Conservation (phyloP, 2,888 invertebrate genomes). For the Scaptomyza reducta region DNA sequence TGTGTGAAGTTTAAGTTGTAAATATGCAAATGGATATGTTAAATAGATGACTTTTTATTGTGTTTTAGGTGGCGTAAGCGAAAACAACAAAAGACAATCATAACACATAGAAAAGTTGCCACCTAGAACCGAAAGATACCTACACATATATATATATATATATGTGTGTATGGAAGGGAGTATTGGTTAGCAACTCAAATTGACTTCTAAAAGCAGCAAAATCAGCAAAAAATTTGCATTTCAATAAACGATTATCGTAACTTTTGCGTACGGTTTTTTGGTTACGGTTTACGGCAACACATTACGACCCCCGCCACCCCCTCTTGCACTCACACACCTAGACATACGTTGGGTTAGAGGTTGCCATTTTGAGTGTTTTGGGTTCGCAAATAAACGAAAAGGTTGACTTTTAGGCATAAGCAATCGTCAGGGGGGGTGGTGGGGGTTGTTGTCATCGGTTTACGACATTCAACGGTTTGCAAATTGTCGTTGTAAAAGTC, state of each 20-base stretch:
- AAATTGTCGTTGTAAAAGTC: slow-evolving; percentile 77
- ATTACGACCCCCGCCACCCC: too few species aligned
- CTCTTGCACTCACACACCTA: slow-evolving; percentile 2
- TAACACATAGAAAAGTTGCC: slow-evolving; percentile 53
- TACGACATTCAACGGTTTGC: slow-evolving; percentile 68
- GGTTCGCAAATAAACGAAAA: slow-evolving; percentile 52
- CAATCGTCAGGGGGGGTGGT: not conserved
- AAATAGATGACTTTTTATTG: slow-evolving; percentile 64
- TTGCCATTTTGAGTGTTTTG: slow-evolving; percentile 39
- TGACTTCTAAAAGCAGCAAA: slow-evolving; percentile 81
- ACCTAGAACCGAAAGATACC: slow-evolving; percentile 31
- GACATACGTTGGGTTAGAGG: slow-evolving; percentile 27
- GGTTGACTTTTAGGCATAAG: slow-evolving; percentile 35
- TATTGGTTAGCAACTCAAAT: slow-evolving; percentile 64
- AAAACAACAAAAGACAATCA: slow-evolving; percentile 50
- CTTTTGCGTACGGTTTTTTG: slow-evolving; percentile 77
- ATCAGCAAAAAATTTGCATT: slow-evolving; percentile 84
- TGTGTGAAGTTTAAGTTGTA: too few species aligned
- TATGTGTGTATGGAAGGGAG: not conserved
- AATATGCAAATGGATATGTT: slow-evolving; percentile 64
- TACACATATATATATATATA: not conserved
- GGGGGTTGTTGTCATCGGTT: slow-evolving; percentile 36
- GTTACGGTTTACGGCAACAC: slow-evolving; percentile 60
- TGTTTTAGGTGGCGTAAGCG: slow-evolving; percentile 49
- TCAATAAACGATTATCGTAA: slow-evolving; percentile 83